Base-by-base conservation (phyloP, 2,113 vertebrate species). In the Dicentrarchus labrax region DNA sequence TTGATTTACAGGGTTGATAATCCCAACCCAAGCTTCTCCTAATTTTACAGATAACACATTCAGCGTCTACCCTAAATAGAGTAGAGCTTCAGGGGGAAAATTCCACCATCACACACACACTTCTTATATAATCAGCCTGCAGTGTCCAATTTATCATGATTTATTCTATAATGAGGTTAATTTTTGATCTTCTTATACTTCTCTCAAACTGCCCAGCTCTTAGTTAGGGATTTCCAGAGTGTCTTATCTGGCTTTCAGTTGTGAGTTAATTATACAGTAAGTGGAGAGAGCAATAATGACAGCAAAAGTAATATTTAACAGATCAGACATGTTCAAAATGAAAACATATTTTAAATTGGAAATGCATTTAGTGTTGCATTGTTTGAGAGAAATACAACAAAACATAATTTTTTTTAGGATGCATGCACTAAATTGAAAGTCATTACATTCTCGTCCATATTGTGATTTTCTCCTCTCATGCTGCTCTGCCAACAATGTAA, bases 1-100 rank as follows among this genome's bases (percentile, higher is more conserved):
- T 6, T 67, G 72, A 73, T 84, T 79, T 81, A 77, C 48, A 54
- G 41, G 21, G 22, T 11, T 39, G 36, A 70, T 80, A 43, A 77
- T 54, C 69, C 61, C 43, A 39, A 76, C 12, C 11, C 16, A 68
- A 30, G 45, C 53, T 62, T 36, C 21, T 77, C 17, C 12, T 51
- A 24, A 48, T 30, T 45, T 38, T 48, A 75, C 38, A 68, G 17
- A n/a, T 16, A 43, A 72, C 22, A 70, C 10, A 36, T 19, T 59
- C 62, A 76, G n/a, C 22, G 41, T 61, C 16, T 16, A 48, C 5
- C 45, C 5, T 22, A 11, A 73, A 72, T 47, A 68, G 9, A 60
- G 56, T 2, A 24, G 5, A 41, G 59, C 15, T 61, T 76, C 30
- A 30, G 30, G 30, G 30, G 19, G 41, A 59, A 59, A 54, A 72